A percentile compares a stretch with the other conserved stretches of the same genome.
Conservation (phyloP, 2,113 vertebrate species). For the Blennius ocellaris region DNA sequence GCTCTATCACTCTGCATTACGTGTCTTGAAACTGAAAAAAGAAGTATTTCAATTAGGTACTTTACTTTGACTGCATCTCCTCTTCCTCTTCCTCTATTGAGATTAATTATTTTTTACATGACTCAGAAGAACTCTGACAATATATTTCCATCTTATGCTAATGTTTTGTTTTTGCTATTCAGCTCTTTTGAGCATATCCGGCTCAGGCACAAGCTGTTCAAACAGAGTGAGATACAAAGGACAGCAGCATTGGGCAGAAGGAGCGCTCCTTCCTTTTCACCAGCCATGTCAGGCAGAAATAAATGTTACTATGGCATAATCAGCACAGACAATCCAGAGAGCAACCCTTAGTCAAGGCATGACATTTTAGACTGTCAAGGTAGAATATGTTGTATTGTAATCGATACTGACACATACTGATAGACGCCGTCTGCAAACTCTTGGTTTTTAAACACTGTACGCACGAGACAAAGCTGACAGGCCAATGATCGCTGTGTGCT, state of each 20-base stretch:
- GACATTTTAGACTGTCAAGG: constrained; percentile 31
- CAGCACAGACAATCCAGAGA: constrained; percentile 19
- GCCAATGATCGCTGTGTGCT: constrained; percentile 11
- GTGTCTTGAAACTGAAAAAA: neutral
- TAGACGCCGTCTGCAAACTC: constrained; percentile 3
- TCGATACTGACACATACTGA: constrained; percentile 29
- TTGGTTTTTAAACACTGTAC: constrained; percentile 13
- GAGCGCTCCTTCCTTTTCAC: constrained; percentile 30
- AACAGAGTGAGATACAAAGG: constrained; percentile 36
- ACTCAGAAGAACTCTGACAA: neutral
- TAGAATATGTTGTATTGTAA: constrained; percentile 42
- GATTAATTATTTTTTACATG: neutral
- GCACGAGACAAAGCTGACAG: neutral
- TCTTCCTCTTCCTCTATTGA: neutral
- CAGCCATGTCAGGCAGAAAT: constrained; percentile 28
- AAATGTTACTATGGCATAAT: constrained; percentile 33
- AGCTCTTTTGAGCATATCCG: constrained; percentile 4
- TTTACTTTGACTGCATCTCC: neutral
- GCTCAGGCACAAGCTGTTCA: constrained; percentile 36
- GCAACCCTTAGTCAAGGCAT: constrained; percentile 25
- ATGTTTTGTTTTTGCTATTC: constrained; percentile 19
- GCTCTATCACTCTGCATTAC: neutral
- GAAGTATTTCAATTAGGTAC: no score
- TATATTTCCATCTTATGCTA: neutral
- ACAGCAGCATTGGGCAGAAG: constrained; percentile 25